phyloP scores from a whole-genome alignment of 2,113 vertebrate genomes.

The Amphiprion percula region DNA sequence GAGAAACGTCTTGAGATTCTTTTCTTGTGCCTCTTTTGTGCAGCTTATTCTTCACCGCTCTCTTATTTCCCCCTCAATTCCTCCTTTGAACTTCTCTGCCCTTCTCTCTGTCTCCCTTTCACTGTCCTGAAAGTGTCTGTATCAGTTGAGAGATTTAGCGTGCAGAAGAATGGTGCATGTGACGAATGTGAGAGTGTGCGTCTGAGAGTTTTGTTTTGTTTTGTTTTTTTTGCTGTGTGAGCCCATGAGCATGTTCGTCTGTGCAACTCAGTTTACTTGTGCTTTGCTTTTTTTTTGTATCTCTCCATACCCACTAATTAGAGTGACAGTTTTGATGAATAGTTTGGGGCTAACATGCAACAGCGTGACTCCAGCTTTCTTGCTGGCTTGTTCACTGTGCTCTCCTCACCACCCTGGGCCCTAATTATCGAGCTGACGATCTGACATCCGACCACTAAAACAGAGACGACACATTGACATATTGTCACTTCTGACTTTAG shows the following conservation, averaged over 20 bases:
- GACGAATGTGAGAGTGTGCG: conserved; percentile 2
- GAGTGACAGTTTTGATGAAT: conserved; percentile 79
- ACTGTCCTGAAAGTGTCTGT: conserved; percentile 24
- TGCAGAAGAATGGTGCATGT: background rate
- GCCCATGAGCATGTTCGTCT: conserved; percentile 10
- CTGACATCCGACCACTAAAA: conserved; percentile 66
- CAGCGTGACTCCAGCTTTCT: conserved; percentile 62
- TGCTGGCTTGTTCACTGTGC: conserved; percentile 56
- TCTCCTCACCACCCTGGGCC: conserved; percentile 55
- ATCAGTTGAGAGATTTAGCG: background rate
- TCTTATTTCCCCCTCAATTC: conserved; percentile 26
- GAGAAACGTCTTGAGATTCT: conserved; percentile 40
- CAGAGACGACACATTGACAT: conserved; percentile 66
- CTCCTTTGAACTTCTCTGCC: conserved; percentile 8
- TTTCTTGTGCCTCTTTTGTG: conserved; percentile 3
- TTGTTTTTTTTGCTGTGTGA: background rate
- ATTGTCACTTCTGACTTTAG: conserved; percentile 63
- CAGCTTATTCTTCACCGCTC: conserved; percentile 15
- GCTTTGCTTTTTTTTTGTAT: conserved; percentile 40
- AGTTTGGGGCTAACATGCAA: conserved; percentile 71
- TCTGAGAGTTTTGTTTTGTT: background rate
- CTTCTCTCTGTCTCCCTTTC: conserved; percentile 11
- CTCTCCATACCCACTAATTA: conserved; percentile 70
- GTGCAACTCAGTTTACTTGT: conserved; percentile 35
- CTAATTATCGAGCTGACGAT: conserved; percentile 71